Evolutionary conservation across 2,113 vertebrate species (phyloP).

Genomic region (Neolamprologus tretocephalus): DNA sequence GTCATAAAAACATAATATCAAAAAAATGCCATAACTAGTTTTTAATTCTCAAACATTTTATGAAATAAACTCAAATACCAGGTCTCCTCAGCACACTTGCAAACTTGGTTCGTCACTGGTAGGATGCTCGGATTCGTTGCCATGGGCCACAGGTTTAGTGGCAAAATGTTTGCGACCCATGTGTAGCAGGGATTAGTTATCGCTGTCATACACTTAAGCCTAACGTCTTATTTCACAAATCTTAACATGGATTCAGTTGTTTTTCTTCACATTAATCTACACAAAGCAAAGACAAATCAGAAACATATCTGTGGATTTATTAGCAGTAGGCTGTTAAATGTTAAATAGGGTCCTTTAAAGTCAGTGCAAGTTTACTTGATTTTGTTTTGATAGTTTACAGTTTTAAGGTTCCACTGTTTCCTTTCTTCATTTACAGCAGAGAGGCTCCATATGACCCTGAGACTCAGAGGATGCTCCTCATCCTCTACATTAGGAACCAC

Average conservation of each 20-base stretch:
- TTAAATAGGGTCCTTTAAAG: neutral
- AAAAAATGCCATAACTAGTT: neutral
- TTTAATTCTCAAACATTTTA: neutral
- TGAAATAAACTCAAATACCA: neutral
- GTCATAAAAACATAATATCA: neutral
- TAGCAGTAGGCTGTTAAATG: fast-evolving
- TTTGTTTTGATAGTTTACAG: neutral
- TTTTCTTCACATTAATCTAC: neutral
- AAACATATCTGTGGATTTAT: neutral
- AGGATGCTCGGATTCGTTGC: fast-evolving
- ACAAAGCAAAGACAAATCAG: neutral
- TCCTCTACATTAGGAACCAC: neutral
- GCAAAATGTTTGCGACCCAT: neutral
- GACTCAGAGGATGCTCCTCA: neutral
- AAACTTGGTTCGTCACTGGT: neutral
- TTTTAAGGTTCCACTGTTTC: neutral
- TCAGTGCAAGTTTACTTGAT: neutral
- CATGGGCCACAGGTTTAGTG: neutral
- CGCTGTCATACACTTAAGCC: neutral
- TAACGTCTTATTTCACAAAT: neutral
- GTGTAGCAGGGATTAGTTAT: neutral
- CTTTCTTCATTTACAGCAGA: neutral
- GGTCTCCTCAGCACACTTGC: neutral
- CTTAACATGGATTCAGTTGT: neutral
- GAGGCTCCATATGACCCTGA: neutral